A percentile compares a stretch with the other conserved stretches of the same genome.
These are phyloP conservation scores for Noctuana brunneofusca DNA, from an alignment of 2,888 invertebrate genomes.

Conservation along the genomic window DNA sequence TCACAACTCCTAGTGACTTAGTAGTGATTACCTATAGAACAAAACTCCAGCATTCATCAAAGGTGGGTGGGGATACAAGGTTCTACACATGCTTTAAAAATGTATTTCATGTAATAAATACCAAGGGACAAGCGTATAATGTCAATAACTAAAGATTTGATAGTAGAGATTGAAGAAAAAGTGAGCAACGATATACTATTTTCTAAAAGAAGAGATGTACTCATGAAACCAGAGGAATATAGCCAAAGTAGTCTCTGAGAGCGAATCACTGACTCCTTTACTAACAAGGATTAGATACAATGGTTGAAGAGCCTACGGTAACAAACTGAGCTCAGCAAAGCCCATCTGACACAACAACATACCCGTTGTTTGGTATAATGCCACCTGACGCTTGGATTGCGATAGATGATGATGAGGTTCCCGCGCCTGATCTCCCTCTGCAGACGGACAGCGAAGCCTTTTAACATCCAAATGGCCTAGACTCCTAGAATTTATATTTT, in stretches of 20 bases:
- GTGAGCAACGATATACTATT: slow-evolving; percentile 24
- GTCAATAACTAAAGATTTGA: slow-evolving; percentile 26
- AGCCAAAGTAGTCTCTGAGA: slow-evolving; percentile 28
- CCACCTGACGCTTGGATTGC: slow-evolving; percentile 32
- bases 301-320: slow-evolving; percentile 32
- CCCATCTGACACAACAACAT: slow-evolving; percentile 30
- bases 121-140: slow-evolving; percentile 27
- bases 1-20: slow-evolving; percentile 23
- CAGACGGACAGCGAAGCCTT: slow-evolving; percentile 35
- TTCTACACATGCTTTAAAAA: slow-evolving; percentile 31
- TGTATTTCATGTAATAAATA: slow-evolving; percentile 17
- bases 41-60: slow-evolving; percentile 25
- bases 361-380: slow-evolving; percentile 31
- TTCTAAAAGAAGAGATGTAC: slow-evolving; percentile 27
- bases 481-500: slow-evolving; percentile 33
- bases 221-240: slow-evolving; percentile 19
- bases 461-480: slow-evolving; percentile 35
- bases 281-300: slow-evolving; percentile 31
- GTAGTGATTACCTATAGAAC: slow-evolving; percentile 23
- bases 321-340: slow-evolving; percentile 28
- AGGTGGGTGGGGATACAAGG: slow-evolving; percentile 5
- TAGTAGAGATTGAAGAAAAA: slow-evolving; percentile 26
- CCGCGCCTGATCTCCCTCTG: slow-evolving; percentile 35
- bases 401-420: slow-evolving; percentile 35
- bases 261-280: slow-evolving; percentile 31